These are phyloP conservation scores for Darevskia nairensis DNA, from an alignment of 2,797 vertebrate species.

Conservation along the genomic window DNA sequence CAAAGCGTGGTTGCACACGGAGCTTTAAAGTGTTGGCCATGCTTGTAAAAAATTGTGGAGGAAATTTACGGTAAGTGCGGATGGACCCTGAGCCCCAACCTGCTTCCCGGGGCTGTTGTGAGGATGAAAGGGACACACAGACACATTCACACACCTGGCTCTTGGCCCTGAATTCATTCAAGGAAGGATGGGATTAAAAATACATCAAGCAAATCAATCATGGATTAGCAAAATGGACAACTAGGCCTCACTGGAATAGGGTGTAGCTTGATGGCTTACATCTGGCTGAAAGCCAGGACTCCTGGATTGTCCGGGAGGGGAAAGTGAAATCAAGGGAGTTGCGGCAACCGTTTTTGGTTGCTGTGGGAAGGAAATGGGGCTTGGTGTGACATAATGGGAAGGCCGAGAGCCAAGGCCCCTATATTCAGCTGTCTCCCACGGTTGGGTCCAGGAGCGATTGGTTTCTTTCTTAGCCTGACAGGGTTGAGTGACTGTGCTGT, in stretches of 20 bases:
- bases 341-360: background rate
- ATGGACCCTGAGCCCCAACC: background rate
- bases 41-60: too few species aligned
- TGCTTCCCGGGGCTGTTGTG: background rate
- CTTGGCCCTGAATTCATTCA: background rate
- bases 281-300: background rate
- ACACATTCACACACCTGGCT: background rate
- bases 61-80: too few species aligned
- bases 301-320: too few species aligned
- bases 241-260: background rate
- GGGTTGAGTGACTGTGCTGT: constrained; percentile 4
- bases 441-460: background rate
- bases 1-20: too few species aligned
- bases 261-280: background rate
- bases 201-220: background rate
- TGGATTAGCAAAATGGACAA: background rate
- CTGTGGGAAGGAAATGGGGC: background rate
- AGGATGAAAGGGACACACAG: background rate
- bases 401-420: background rate
- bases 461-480: constrained; percentile 2
- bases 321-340: background rate
- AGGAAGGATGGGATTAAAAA: background rate
- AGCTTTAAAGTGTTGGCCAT: too few species aligned
- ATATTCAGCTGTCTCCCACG: constrained; percentile 13
- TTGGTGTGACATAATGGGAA: background rate